These are phyloP conservation scores for Eupithecia subfuscata DNA, from an alignment of 2,888 invertebrate species.

Conservation along the genomic window DNA sequence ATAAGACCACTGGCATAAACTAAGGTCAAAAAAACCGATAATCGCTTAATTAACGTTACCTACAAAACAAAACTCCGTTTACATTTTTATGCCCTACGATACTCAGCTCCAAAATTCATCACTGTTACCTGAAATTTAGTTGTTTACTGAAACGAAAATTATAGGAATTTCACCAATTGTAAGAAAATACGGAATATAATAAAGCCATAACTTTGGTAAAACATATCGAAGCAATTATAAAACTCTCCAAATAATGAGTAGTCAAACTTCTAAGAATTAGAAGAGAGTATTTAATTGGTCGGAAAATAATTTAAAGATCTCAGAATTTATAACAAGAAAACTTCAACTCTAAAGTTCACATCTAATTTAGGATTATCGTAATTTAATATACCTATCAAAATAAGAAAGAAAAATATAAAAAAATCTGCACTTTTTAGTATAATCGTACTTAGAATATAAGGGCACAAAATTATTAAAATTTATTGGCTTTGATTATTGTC, in stretches of 20 bases:
- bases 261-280: slow-evolving; percentile 5
- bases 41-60: background rate
- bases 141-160: background rate
- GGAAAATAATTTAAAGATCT: slow-evolving; percentile 1
- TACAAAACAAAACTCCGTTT: background rate
- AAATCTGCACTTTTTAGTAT: slow-evolving; percentile 23
- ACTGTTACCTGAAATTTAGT: background rate
- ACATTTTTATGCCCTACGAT: background rate
- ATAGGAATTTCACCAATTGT: background rate
- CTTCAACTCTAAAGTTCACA: slow-evolving; percentile 33
- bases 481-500: slow-evolving; percentile 22
- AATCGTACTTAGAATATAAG: slow-evolving; percentile 13
- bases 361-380: slow-evolving; percentile 21
- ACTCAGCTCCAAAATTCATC: background rate
- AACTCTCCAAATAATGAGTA: slow-evolving; percentile 15
- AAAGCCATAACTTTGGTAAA: background rate
- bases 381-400: slow-evolving; percentile 10
- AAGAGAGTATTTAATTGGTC: background rate
- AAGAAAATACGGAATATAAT: background rate
- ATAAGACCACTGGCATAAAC: background rate
- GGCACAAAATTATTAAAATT: slow-evolving; percentile 23
- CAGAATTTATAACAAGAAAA: slow-evolving; percentile 14
- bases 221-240: slow-evolving; percentile 8
- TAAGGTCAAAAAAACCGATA: too few species aligned
- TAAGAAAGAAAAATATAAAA: slow-evolving; percentile 16